Evolutionary conservation across 1,140 invertebrate species (phyloP).

Genomic region (Elymnias hypermnestra): DNA sequence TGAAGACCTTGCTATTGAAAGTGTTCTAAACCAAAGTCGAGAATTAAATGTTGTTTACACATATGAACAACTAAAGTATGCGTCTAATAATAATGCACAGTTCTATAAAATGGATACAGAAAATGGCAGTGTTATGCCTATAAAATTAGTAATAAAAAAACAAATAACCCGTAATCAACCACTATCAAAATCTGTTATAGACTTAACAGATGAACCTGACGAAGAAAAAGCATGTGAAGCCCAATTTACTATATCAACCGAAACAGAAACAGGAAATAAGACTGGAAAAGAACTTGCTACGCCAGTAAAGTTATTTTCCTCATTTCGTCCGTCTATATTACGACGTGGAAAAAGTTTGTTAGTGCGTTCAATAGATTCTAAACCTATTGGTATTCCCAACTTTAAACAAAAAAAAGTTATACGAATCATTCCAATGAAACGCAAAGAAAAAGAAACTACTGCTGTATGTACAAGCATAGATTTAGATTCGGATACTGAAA

Average conservation of each 20-base stretch:
- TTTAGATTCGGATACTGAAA: conserved; percentile 1
- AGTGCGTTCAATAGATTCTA: not conserved
- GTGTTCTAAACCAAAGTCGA: conserved; percentile 15
- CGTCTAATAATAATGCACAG: conserved; percentile 26
- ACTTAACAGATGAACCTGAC: conserved; percentile 33
- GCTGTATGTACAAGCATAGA: not conserved
- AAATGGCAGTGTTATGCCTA: conserved; percentile 31
- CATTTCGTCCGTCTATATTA: conserved; percentile 17
- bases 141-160: conserved; percentile 41
- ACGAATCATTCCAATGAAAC: not conserved
- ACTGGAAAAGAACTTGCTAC: conserved; percentile 5
- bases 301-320: conserved; percentile 22
- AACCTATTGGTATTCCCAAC: not conserved
- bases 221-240: conserved; percentile 1
- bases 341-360: conserved; percentile 10
- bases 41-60: conserved; percentile 36
- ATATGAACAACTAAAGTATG: conserved; percentile 42
- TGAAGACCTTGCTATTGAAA: conserved; percentile 1
- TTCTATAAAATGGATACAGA: conserved; percentile 49
- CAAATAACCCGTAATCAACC: conserved; percentile 4
- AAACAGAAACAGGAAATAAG: not conserved
- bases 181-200: conserved; percentile 25
- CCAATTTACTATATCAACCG: not conserved
- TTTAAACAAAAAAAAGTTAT: not conserved
- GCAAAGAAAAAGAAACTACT: conserved; percentile 3